Conservation (phyloP, 2,888 invertebrate genomes). For the Tinea pellionella region DNA sequence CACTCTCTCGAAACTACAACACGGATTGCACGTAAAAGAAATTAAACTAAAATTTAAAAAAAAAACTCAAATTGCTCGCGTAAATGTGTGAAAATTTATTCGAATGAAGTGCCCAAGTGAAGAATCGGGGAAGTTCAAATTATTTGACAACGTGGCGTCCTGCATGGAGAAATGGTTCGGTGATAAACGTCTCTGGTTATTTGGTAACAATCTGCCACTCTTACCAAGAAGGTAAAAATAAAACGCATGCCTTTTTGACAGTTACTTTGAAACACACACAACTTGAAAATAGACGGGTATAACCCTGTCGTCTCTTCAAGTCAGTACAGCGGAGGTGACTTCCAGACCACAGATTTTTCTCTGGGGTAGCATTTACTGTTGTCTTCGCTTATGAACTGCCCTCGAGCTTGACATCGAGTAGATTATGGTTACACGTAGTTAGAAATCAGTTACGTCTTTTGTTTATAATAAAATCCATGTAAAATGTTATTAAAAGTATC, state of each 20-base stretch:
- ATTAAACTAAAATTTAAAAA: not conserved
- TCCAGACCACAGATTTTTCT: too few species aligned
- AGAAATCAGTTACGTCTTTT: too few species aligned
- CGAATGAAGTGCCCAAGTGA: slow-evolving; percentile 14
- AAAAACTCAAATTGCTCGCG: not conserved
- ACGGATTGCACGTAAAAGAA: slow-evolving; percentile 19
- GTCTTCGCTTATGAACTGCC: too few species aligned
- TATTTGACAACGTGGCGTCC: slow-evolving; percentile 64
- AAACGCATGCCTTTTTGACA: not conserved
- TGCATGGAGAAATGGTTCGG: slow-evolving; percentile 94
- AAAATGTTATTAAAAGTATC: too few species aligned
- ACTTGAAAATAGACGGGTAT: too few species aligned
- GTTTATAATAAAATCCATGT: too few species aligned
- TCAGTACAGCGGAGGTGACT: too few species aligned
- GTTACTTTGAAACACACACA: too few species aligned
- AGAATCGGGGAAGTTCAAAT: slow-evolving; percentile 33
- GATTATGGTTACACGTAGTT: too few species aligned
- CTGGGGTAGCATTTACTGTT: too few species aligned
- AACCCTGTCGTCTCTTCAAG: too few species aligned
- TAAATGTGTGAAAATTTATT: not conserved
- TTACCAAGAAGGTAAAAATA: slow-evolving; percentile 80
- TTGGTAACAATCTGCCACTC: slow-evolving; percentile 88
- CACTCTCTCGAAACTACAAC: slow-evolving; percentile 24
- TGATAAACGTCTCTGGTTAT: slow-evolving; percentile 91
- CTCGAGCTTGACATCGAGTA: too few species aligned